Percentiles rank a stretch among this genome's conserved stretches.
These are phyloP conservation scores for Norana najaformis DNA, from an alignment of 2,888 invertebrate species.

Conservation along the genomic window DNA sequence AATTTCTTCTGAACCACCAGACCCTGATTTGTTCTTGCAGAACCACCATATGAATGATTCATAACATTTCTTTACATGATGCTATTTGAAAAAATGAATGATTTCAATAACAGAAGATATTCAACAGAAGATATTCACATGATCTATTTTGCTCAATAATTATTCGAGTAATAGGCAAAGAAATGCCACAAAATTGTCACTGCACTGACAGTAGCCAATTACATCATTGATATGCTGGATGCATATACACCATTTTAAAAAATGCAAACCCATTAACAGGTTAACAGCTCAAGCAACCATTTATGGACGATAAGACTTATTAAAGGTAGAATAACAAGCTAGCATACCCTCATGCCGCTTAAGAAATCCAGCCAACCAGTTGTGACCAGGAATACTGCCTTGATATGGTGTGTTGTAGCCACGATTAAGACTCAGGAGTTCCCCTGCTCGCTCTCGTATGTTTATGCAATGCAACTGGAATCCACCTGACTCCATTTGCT, in stretches of 20 bases:
- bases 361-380: slow-evolving; percentile 48
- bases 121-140: background rate
- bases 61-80: no score
- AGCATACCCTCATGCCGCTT: slow-evolving; percentile 46
- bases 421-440: slow-evolving; percentile 45
- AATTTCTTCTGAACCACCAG: no score
- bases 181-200: background rate
- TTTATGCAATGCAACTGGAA: slow-evolving; percentile 45
- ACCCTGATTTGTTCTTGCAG: no score
- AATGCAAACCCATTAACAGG: background rate
- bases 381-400: slow-evolving; percentile 46
- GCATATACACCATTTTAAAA: background rate
- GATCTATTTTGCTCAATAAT: background rate
- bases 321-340: background rate
- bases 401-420: slow-evolving; percentile 45
- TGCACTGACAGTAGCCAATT: background rate
- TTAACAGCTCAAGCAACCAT: background rate
- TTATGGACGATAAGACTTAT: background rate
- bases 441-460: slow-evolving; percentile 45
- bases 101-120: no score
- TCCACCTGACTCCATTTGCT: slow-evolving; percentile 47
- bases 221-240: background rate
- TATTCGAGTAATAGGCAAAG: background rate
- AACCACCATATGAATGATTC: no score
- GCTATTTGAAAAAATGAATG: no score